Evolutionary conservation across 92 coral and sea anemone species (phyloP), one percentile per base, ranked within the genome.

Genomic region (Heteractis magnifica): DNA sequence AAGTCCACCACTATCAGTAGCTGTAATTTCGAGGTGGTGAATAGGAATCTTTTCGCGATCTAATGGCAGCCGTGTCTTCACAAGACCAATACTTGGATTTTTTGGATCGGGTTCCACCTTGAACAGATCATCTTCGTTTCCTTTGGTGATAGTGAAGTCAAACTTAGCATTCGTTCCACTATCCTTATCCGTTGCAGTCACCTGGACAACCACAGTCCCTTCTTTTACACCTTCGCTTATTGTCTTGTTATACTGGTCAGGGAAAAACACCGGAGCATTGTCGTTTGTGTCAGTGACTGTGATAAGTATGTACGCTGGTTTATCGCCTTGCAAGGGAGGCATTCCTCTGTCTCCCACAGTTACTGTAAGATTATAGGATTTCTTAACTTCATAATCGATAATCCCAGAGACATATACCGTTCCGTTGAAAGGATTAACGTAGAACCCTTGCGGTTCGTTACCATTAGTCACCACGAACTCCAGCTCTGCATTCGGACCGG

Each of bases 1-100:
- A 16, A 92, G 95, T 9, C 99, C 97, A 21, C 98, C 99, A 77
- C 89, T 85, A 58, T 95, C 98, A 51, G 93, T 90, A 9, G 94
- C 98, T 16, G 98, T 90, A 55, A 95, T 86, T 78, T 91, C 92
- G 15, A 95, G 86, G 60, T 87, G 89, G 74, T 90, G 88, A 80
- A 74, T 83, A 18, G 96, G 84, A 23, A 80, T 79, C 4, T 85
- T 87, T 85, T 95, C 98, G 10, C 96, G 93, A 79, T 95, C 98
- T 0, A 95, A 84, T 16, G 72, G 88, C 79, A 89, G 90, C 19
- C 89, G 77, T 4, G 93, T 92, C 65, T 51, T 53, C 77, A 95
- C 84, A 16, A 88, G 65, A 19, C 98, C 98, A 55, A 91, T 85
- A 65, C 83, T 92, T 12, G 90, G 70, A 81, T 97, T 87, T 5